Percentiles rank a stretch among this genome's conserved stretches.
Conservation (phyloP, 2,888 invertebrate species). For the Aphidoletes aphidimyza region DNA sequence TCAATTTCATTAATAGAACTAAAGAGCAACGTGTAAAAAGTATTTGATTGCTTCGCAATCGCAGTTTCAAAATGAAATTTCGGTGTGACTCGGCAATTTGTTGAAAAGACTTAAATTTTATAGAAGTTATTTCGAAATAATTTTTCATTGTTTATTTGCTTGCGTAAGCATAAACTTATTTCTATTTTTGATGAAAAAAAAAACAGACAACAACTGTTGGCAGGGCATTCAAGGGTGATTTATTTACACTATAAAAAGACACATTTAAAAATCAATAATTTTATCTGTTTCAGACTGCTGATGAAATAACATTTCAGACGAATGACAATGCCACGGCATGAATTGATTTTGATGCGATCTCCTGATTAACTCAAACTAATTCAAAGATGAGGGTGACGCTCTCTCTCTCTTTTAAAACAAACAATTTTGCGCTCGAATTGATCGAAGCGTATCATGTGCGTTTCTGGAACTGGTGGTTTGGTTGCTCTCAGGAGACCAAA, state of each 20-base stretch:
- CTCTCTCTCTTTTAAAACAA: background rate
- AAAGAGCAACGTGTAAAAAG: no score
- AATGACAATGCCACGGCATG: background rate
- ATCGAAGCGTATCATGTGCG: no score
- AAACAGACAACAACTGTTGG: no score
- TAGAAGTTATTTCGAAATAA: background rate
- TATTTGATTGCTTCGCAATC: no score
- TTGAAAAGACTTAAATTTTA: no score
- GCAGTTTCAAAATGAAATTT: no score
- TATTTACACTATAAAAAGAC: background rate
- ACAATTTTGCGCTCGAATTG: background rate
- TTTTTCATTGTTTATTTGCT: background rate
- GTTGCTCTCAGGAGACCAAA: no score
- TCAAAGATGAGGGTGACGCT: background rate
- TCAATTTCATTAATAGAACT: no score
- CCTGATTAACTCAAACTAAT: background rate
- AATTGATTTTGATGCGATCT: constrained; percentile 12
- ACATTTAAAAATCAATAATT: no score
- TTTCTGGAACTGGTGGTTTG: no score
- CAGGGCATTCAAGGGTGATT: background rate
- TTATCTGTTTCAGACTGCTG: no score
- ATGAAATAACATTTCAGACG: background rate
- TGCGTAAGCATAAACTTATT: background rate
- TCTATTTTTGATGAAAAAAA: background rate
- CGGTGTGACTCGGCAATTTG: no score